Conservation (phyloP, 2,113 vertebrate species). For the Echinops telfairi region DNA sequence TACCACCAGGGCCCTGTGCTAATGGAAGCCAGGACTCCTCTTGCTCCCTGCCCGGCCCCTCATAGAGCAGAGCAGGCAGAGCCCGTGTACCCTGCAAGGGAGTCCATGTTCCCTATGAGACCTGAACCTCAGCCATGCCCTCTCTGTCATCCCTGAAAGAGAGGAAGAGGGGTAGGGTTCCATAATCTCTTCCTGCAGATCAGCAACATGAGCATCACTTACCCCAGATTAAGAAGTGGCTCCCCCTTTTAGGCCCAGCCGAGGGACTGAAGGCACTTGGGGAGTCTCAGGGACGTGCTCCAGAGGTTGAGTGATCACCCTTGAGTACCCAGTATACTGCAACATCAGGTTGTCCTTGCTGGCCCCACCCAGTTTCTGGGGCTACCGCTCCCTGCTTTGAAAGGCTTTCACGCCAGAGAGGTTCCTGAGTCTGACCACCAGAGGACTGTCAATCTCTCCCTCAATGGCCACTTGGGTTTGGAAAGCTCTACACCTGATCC, state of each 20-base stretch:
- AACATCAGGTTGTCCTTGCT: not conserved
- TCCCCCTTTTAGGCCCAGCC: not conserved
- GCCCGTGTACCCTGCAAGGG: not conserved
- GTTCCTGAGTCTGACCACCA: not conserved
- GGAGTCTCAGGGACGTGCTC: not conserved
- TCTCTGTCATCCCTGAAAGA: not conserved
- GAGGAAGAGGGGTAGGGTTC: not conserved
- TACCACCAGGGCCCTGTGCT: not conserved
- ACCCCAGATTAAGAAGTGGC: not conserved
- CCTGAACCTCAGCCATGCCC: no score
- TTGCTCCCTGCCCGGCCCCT: not conserved
- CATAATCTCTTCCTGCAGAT: not conserved
- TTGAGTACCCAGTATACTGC: not conserved
- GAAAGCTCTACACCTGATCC: not conserved
- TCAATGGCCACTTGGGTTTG: not conserved
- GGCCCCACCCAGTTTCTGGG: not conserved
- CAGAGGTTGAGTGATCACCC: not conserved
- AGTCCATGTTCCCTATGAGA: fast-evolving
- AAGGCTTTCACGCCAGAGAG: not conserved
- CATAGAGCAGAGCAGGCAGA: not conserved
- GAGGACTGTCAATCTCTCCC: not conserved
- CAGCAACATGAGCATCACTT: not conserved
- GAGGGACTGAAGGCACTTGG: not conserved
- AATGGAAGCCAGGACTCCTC: no score
- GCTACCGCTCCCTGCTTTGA: not conserved